A percentile compares a stretch with the other conserved stretches of the same genome.
Conservation (phyloP, 1,140 invertebrate species). For the Hylaeus anthracinus region DNA sequence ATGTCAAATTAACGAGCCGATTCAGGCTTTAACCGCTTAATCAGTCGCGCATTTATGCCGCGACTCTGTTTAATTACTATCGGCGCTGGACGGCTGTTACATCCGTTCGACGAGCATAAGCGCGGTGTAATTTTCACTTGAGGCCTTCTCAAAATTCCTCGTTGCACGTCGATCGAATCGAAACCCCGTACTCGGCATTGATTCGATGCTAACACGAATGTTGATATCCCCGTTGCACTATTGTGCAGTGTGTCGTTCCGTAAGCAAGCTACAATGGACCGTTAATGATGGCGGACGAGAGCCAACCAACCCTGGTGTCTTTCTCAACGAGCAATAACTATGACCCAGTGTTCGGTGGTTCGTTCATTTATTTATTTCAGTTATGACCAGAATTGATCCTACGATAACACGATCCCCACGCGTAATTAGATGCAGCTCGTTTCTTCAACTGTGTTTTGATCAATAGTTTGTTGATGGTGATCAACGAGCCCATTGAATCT, state of each 20-base stretch:
- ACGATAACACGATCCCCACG: no score
- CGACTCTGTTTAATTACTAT: slow-evolving; percentile 41
- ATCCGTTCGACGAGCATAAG: not conserved
- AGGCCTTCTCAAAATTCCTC: slow-evolving; percentile 28
- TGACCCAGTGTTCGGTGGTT: no score
- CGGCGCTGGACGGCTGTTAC: slow-evolving; percentile 14
- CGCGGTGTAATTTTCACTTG: slow-evolving; percentile 29
- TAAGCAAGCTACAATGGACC: not conserved
- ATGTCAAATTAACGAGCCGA: slow-evolving; percentile 49
- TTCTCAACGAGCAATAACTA: not conserved
- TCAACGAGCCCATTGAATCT: no score
- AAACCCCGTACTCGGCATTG: not conserved
- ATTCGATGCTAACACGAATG: not conserved
- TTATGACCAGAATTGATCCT: no score
- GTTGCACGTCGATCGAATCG: not conserved
- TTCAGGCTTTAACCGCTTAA: slow-evolving; percentile 52
- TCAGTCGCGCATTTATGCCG: slow-evolving; percentile 45
- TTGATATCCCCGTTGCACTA: not conserved
- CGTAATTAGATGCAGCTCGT: no score
- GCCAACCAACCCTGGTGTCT: not conserved
- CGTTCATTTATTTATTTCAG: no score
- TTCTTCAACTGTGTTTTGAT: no score
- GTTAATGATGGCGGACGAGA: not conserved
- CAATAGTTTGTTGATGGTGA: no score
- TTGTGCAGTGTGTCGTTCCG: not conserved